Evolutionary conservation across 2,888 invertebrate species (phyloP).

Genomic region (Panzeria rudis): DNA sequence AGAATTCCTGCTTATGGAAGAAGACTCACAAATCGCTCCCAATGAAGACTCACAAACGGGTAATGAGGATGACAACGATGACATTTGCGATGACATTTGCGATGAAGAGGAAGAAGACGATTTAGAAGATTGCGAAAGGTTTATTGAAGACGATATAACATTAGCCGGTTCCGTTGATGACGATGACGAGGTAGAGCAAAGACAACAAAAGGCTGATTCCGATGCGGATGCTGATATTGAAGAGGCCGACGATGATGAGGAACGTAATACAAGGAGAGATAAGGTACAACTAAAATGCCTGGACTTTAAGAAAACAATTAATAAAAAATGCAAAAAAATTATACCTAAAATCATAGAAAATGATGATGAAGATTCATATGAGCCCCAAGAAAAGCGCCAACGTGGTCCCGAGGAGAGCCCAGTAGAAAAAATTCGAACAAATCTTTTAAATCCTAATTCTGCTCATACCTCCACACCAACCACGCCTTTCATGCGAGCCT

Average conservation of each 20-base stretch:
- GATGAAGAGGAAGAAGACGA: conserved; percentile 49
- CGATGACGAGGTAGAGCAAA: conserved; percentile 44
- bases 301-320: conserved; percentile 42
- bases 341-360: conserved; percentile 72
- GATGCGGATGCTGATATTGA: conserved; percentile 69
- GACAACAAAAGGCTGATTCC: conserved; percentile 56
- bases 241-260: conserved; percentile 70
- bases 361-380: conserved; percentile 76
- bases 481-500: conserved; percentile 72
- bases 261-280: conserved; percentile 63
- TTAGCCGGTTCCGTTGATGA: conserved; percentile 78
- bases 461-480: conserved; percentile 77
- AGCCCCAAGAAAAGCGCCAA: conserved; percentile 65
- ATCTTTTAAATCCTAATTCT: conserved; percentile 59
- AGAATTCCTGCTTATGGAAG: conserved; percentile 54
- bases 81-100: too few relatives aligned
- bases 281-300: conserved; percentile 67
- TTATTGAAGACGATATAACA: conserved; percentile 75
- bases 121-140: conserved; percentile 23
- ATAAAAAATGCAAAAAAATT: conserved; percentile 61
- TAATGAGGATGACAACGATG: conserved; percentile 73
- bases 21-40: conserved; percentile 53
- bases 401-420: conserved; percentile 68
- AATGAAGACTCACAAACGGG: conserved; percentile 62
- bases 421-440: conserved; percentile 71